phyloP scores from a whole-genome alignment of 1,140 invertebrate species.

The Drosophila hydei region DNA sequence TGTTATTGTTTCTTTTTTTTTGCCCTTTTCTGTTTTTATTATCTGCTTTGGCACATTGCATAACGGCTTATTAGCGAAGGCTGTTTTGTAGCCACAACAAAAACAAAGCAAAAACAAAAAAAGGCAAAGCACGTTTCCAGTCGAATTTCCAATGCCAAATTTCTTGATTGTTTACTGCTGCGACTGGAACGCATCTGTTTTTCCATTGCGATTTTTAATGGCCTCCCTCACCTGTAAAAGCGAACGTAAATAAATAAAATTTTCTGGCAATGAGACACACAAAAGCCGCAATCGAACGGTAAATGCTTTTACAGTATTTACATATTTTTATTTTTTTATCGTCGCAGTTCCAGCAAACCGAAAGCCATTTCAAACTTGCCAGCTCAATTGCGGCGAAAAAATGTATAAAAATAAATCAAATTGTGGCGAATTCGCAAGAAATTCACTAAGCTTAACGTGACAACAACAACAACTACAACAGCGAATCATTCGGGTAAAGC shows the following conservation, averaged over 20 bases:
- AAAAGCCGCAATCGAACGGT: constrained; percentile 6
- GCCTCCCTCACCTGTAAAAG: constrained; percentile 13
- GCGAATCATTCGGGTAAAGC: constrained; percentile 26
- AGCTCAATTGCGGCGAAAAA: constrained; percentile 44
- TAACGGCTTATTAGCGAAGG: constrained; percentile 80
- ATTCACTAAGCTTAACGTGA: constrained; percentile 17
- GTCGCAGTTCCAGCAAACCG: constrained; percentile 27
- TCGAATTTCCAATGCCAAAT: constrained; percentile 65
- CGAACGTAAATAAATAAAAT: constrained; percentile 14
- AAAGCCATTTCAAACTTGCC: constrained; percentile 30
- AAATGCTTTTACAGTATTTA: background rate
- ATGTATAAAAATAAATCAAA: constrained; percentile 46
- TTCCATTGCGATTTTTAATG: constrained; percentile 34
- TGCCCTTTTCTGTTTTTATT: constrained; percentile 17
- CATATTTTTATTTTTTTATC: background rate
- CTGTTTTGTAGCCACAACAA: constrained; percentile 50
- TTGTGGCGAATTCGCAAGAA: constrained; percentile 34
- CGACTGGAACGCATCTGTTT: constrained; percentile 33
- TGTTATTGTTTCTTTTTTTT: constrained; percentile 40
- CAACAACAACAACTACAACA: constrained; percentile 14
- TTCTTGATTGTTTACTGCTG: constrained; percentile 43
- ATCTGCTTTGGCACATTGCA: constrained; percentile 73
- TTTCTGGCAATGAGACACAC: constrained; percentile 6
- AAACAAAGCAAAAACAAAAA: constrained; percentile 46
- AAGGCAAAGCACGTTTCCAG: constrained; percentile 58